phyloP scores from a whole-genome alignment of 2,888 invertebrate species.

The Pycnomerus fuliginosus region DNA sequence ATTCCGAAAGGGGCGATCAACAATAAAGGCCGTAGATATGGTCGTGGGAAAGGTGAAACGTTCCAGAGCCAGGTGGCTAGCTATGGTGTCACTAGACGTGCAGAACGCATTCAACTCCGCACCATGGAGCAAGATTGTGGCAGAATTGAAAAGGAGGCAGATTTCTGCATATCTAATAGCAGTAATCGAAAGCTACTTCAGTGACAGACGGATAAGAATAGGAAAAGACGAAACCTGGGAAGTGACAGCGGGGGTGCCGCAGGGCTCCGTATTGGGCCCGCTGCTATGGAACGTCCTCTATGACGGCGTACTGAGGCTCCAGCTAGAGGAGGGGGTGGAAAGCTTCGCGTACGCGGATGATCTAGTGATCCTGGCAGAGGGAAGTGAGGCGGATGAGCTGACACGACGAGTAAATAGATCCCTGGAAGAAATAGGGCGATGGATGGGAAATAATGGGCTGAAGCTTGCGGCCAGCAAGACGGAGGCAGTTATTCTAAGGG shows the following conservation, averaged over 20 bases:
- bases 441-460: constrained; percentile 9
- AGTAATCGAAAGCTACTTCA: constrained; percentile 1
- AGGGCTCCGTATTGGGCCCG: constrained; percentile 23
- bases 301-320: constrained; percentile 12
- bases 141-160: constrained; percentile 1
- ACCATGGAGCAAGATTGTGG: constrained; percentile 1
- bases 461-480: constrained; percentile 9
- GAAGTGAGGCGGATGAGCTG: not conserved
- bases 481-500: not conserved
- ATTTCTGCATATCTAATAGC: not conserved
- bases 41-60: constrained; percentile 1
- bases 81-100: constrained; percentile 5
- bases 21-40: constrained; percentile 11
- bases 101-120: constrained; percentile 15
- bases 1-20: constrained; percentile 28
- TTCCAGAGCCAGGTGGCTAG: not conserved
- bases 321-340: not conserved
- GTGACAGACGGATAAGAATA: not conserved
- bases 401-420: not conserved
- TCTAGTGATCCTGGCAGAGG: constrained; percentile 12
- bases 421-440: constrained; percentile 1
- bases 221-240: not conserved
- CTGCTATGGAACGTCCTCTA: constrained; percentile 21
- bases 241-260: constrained; percentile 16
- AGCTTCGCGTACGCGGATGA: constrained; percentile 21